These are phyloP conservation scores for Drosophila pseudoobscura DNA, from an alignment of 1,140 invertebrate species.

Conservation along the genomic window DNA sequence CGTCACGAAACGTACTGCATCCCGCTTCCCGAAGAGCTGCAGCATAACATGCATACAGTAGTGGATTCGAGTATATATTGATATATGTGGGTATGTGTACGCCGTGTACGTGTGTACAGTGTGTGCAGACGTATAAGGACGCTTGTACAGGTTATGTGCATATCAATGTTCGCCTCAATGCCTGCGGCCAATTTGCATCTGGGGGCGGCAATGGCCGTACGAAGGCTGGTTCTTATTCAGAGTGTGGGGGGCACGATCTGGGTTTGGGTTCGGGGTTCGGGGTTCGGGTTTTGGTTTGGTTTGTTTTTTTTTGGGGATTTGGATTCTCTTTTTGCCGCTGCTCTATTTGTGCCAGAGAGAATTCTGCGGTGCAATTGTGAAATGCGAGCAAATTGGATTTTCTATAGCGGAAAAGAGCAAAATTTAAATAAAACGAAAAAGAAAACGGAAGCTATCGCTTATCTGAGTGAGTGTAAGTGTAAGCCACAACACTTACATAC, in stretches of 20 bases:
- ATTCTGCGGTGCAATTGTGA: conserved; percentile 52
- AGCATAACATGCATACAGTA: background rate
- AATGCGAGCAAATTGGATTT: conserved; percentile 73
- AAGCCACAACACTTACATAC: no score
- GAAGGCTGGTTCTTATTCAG: conserved; percentile 8
- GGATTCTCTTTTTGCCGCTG: conserved; percentile 5
- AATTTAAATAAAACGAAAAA: background rate
- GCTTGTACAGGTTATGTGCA: conserved; percentile 33
- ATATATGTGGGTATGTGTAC: background rate
- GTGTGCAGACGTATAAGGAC: background rate
- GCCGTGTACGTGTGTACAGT: background rate
- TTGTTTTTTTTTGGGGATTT: conserved; percentile 1
- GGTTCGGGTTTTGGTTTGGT: conserved; percentile 14
- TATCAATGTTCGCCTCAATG: conserved; percentile 56
- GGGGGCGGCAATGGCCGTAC: conserved; percentile 7
- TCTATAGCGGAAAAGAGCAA: conserved; percentile 14
- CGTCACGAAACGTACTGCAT: background rate
- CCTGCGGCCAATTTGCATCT: conserved; percentile 71
- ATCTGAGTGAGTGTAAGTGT: no score
- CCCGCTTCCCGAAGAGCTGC: background rate
- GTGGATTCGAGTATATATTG: background rate
- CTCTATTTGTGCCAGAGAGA: conserved; percentile 22
- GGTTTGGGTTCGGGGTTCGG: background rate
- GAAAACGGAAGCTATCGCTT: background rate
- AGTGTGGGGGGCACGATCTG: background rate